Evolutionary conservation across 37 sponge, comb jelly and placozoan species (phyloP).

Genomic region (Spongia lamella): DNA sequence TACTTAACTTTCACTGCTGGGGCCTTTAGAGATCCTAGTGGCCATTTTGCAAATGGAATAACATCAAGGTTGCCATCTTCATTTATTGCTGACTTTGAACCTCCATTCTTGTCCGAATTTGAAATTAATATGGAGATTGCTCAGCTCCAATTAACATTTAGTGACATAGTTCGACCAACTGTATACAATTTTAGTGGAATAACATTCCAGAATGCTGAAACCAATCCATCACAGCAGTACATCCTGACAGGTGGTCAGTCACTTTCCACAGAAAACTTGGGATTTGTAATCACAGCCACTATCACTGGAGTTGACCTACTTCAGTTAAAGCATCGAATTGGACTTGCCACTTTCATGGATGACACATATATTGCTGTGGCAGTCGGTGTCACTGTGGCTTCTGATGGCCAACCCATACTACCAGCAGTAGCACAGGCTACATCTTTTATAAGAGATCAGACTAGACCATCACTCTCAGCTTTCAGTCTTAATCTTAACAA

Average conservation of each 20-base stretch:
- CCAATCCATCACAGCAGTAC: constrained; percentile 37
- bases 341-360: constrained; percentile 61
- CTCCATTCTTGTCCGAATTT: constrained; percentile 70
- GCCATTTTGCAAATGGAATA: constrained; percentile 47
- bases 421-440: constrained; percentile 39
- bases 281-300: constrained; percentile 67
- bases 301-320: constrained; percentile 63
- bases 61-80: neutral
- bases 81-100: constrained; percentile 46
- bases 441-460: constrained; percentile 54
- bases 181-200: constrained; percentile 61
- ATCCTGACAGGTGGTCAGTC: constrained; percentile 68
- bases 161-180: constrained; percentile 72
- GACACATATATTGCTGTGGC: constrained; percentile 69
- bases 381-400: constrained; percentile 41
- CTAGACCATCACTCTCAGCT: constrained; percentile 60
- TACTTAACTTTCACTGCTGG: constrained; percentile 53
- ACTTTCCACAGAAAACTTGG: constrained; percentile 53
- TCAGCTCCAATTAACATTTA: constrained; percentile 70
- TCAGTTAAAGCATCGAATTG: constrained; percentile 56
- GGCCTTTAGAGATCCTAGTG: constrained; percentile 77
- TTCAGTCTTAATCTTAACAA: constrained; percentile 71
- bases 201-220: constrained; percentile 73
- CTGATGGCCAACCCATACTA: constrained; percentile 28
- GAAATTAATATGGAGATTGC: constrained; percentile 79